These are phyloP conservation scores for Spondyliosoma cantharus DNA, from an alignment of 2,797 vertebrate species.

Conservation along the genomic window DNA sequence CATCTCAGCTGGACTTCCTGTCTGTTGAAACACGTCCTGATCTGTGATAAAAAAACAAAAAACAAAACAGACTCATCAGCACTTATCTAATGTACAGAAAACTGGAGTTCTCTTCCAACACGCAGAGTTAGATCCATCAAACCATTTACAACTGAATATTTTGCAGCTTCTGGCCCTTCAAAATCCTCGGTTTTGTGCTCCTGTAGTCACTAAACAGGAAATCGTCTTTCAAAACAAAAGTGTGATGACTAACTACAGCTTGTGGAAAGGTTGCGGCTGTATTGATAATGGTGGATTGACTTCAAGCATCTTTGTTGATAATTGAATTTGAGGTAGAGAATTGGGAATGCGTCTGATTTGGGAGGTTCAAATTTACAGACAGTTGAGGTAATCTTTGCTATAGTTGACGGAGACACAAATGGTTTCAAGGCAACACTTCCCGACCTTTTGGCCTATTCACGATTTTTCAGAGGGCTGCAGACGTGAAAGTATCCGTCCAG, in stretches of 20 bases:
- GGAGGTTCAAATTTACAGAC: background rate
- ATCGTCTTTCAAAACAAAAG: background rate
- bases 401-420: background rate
- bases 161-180: background rate
- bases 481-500: background rate
- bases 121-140: no score
- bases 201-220: no score
- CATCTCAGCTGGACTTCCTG: constrained; percentile 5
- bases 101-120: background rate
- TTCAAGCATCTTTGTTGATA: background rate
- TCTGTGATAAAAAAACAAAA: background rate
- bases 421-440: background rate
- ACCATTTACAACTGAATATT: background rate
- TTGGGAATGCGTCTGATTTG: background rate
- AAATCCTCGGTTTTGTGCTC: background rate
- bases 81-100: background rate
- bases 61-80: background rate
- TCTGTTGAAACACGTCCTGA: background rate
- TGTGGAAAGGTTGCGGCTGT: background rate
- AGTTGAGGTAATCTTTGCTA: background rate
- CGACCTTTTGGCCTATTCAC: background rate
- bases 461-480: background rate
- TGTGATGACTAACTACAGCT: background rate
- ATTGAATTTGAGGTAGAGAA: background rate
- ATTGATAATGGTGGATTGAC: background rate